Base-by-base conservation (phyloP, 1,140 invertebrate species). In the Euura lappo region DNA sequence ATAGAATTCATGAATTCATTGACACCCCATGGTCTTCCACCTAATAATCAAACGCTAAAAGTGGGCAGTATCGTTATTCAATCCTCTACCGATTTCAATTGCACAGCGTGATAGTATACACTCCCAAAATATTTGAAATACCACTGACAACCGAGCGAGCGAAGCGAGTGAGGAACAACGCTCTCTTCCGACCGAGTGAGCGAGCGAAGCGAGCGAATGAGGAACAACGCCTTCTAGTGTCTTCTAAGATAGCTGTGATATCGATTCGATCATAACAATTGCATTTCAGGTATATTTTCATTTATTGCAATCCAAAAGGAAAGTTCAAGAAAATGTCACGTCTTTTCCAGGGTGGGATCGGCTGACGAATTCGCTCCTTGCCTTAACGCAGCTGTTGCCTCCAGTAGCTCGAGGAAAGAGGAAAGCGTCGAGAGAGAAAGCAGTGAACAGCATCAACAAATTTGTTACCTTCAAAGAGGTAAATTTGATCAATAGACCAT, bases 281-380 rank as follows among this genome's bases (percentile, higher is more conserved):
- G 6, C 6, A 51, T 51, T 7, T 51, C 11, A 11, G 47, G 6
- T 51, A 51, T 51, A 51, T 51, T 51, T 11, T 51, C 11, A 51
- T 51, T 51, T 51, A 51, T 11, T 51, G 47, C 11, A 2, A 11
- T 51, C 6, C 11, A 11, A 51, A 51, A 7, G 6, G 47, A 51
- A 51, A 51, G 1, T 51, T 51, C 6, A 6, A 51, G 47, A 51
- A 51, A 51, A 51, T 51, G 6, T 51, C 47, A 51, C 47, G 11
- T 79, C 71, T 69, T 69, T 45, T 45, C 1, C 43, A 69, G 68
- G 45, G 8, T 69, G 68, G 68, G 68, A 69, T 69, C 68, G 44
- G 11, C 28, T 45, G 44, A 69, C 44, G 11, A 44, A 69, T 69
- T 69, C 68, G 11, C 44, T 69, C 28, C 42, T 69, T 69, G 68